phyloP scores from a whole-genome alignment of 2,113 vertebrate genomes.

The Xerus inauris region DNA sequence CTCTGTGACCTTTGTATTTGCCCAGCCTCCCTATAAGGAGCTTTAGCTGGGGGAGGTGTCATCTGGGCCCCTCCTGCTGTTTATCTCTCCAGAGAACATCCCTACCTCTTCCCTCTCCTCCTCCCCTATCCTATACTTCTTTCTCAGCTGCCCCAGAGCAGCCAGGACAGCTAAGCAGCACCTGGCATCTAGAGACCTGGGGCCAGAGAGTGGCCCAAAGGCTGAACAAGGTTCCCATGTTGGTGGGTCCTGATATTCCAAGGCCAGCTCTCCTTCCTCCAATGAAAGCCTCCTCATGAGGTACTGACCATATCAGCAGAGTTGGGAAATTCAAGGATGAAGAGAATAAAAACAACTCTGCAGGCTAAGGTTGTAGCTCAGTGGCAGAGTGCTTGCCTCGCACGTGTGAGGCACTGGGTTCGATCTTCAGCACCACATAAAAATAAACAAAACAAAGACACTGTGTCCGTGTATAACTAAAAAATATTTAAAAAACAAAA shows the following conservation, averaged over 20 bases:
- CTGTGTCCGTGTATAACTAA: too few species aligned
- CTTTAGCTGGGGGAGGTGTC: background rate
- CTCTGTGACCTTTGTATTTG: conserved; percentile 69
- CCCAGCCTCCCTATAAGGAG: conserved; percentile 18
- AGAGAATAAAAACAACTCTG: conserved; percentile 44
- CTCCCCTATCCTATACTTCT: background rate
- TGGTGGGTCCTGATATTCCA: background rate
- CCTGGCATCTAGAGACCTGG: background rate
- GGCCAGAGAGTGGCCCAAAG: background rate
- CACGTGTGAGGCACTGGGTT: too few species aligned
- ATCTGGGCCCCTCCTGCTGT: background rate
- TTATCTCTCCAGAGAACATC: background rate
- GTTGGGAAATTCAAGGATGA: background rate
- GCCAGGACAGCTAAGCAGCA: background rate
- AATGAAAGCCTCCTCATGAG: background rate
- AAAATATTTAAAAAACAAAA: too few species aligned
- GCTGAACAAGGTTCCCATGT: background rate
- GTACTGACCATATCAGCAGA: background rate
- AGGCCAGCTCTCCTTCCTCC: background rate
- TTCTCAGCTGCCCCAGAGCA: background rate
- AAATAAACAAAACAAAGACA: too few species aligned
- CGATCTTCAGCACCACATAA: too few species aligned
- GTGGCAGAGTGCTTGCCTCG: too few species aligned
- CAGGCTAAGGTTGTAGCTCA: too few species aligned
- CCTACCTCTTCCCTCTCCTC: background rate